These are phyloP conservation scores for Spatula versicolor DNA, from an alignment of 2,797 vertebrate species.

Conservation along the genomic window DNA sequence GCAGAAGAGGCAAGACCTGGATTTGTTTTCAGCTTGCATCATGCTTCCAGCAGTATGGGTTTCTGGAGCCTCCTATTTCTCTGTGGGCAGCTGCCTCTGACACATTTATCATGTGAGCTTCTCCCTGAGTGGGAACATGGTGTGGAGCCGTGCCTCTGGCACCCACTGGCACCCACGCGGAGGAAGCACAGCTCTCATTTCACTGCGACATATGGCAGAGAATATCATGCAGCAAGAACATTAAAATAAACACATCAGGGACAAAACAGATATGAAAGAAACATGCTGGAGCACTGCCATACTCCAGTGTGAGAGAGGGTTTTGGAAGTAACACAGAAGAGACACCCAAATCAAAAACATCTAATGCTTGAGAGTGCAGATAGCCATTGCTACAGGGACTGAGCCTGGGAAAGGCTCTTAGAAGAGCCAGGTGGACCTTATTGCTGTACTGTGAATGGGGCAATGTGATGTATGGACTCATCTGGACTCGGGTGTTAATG, in stretches of 20 bases:
- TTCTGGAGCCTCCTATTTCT: background rate
- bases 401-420: background rate
- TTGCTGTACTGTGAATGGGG: background rate
- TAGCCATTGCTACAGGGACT: background rate
- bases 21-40: background rate
- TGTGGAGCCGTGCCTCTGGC: background rate
- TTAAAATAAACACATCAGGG: background rate
- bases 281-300: background rate
- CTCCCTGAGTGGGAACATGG: rapidly evolving
- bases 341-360: background rate
- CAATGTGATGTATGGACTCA: too few species aligned
- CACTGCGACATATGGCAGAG: background rate
- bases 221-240: background rate
- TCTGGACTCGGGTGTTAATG: background rate
- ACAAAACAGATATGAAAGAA: background rate
- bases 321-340: background rate
- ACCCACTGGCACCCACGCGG: background rate
- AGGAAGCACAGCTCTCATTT: background rate
- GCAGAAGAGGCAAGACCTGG: background rate
- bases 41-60: background rate
- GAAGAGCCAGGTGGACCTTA: background rate
- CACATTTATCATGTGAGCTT: background rate
- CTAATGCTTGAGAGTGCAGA: background rate
- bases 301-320: background rate
- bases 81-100: background rate